phyloP scores from a whole-genome alignment of 2,113 vertebrate genomes.

The Oryzias javanicus region DNA sequence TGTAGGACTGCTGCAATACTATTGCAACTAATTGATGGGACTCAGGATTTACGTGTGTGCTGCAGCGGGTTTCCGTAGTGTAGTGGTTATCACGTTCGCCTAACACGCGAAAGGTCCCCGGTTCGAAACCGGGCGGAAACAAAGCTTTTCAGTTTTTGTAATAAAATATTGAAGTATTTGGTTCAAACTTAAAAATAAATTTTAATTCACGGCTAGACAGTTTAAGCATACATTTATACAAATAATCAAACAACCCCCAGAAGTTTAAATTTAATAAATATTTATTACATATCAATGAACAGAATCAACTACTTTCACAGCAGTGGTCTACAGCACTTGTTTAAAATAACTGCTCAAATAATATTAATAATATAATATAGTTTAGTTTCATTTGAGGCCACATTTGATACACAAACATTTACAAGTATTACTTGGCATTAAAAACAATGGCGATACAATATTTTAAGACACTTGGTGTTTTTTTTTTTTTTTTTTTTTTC shows the following conservation, averaged over 20 bases:
- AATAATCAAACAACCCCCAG: background rate
- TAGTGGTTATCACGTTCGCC: slow-evolving; percentile 96
- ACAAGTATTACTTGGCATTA: slow-evolving; percentile 88
- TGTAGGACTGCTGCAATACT: no score
- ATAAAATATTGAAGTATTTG: no score
- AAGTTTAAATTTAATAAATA: slow-evolving; percentile 83
- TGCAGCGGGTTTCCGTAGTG: slow-evolving; percentile 87
- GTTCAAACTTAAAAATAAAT: no score
- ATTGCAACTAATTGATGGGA: no score
- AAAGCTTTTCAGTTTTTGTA: slow-evolving; percentile 7
- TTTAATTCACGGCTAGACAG: no score
- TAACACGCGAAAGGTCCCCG: slow-evolving; percentile 93
- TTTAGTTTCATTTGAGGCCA: slow-evolving; percentile 84
- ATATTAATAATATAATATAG: slow-evolving; percentile 70
- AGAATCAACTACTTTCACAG: slow-evolving; percentile 84
- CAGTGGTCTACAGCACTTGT: slow-evolving; percentile 84
- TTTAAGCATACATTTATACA: background rate
- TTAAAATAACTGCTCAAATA: slow-evolving; percentile 80
- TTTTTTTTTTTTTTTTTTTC: slow-evolving; percentile 71
- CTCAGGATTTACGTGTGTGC: no score
- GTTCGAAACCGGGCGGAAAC: slow-evolving; percentile 92
- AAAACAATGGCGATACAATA: slow-evolving; percentile 88
- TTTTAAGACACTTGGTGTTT: slow-evolving; percentile 93
- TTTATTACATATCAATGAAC: slow-evolving; percentile 88
- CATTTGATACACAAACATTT: slow-evolving; percentile 86